These are phyloP conservation scores for Luperina testacea DNA, from an alignment of 2,888 invertebrate genomes.

Conservation along the genomic window DNA sequence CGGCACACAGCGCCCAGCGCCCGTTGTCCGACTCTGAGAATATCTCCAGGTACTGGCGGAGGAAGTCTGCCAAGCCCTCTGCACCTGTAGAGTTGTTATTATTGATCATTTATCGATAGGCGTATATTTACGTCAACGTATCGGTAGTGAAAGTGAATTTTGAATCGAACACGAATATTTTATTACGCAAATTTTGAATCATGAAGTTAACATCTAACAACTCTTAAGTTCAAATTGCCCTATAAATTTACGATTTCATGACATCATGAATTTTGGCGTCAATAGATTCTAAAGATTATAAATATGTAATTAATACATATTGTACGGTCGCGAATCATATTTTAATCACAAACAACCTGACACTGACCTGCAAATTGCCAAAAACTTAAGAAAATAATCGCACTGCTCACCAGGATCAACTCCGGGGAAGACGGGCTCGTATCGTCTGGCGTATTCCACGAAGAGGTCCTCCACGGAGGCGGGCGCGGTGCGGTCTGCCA, in stretches of 20 bases:
- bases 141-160: neutral
- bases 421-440: slow-evolving; percentile 79
- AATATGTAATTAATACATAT: neutral
- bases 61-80: slow-evolving; percentile 76
- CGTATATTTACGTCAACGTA: neutral
- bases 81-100: slow-evolving; percentile 64
- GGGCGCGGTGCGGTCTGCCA: slow-evolving; percentile 73
- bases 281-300: neutral
- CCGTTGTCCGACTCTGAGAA: slow-evolving; percentile 68
- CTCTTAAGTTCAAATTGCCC: neutral
- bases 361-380: no score
- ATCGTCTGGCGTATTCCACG: slow-evolving; percentile 78
- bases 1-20: slow-evolving; percentile 75
- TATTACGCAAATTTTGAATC: neutral
- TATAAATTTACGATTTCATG: neutral
- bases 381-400: neutral
- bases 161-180: neutral
- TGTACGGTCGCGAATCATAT: neutral
- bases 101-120: neutral
- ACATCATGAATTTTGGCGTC: neutral
- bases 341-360: neutral
- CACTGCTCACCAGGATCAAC: slow-evolving; percentile 76
- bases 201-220: neutral
- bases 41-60: slow-evolving; percentile 77
- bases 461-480: slow-evolving; percentile 73